Evolutionary conservation across 2,888 invertebrate species (phyloP).

Genomic region (Gymnosoma rotundatum): DNA sequence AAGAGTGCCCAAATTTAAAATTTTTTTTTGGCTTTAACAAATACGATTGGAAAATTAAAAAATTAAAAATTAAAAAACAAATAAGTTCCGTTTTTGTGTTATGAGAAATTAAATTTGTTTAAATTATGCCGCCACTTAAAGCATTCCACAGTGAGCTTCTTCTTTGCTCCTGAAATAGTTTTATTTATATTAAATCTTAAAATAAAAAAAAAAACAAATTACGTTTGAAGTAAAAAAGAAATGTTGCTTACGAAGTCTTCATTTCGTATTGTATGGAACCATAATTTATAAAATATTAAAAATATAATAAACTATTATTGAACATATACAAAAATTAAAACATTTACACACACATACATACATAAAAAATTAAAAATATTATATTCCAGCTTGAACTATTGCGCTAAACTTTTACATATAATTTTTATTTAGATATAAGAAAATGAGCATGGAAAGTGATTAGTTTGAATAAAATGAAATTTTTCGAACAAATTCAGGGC

Average conservation of each 20-base stretch:
- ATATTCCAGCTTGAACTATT: conserved; percentile 61
- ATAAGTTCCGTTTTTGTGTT: no score
- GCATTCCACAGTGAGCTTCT: neutral
- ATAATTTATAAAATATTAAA: conserved; percentile 66
- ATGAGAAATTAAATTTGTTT: neutral
- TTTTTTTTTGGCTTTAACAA: neutral
- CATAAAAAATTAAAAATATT: conserved; percentile 39
- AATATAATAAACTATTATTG: conserved; percentile 41
- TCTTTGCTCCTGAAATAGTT: conserved; percentile 1
- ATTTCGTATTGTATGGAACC: conserved; percentile 61
- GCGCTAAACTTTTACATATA: conserved; percentile 62
- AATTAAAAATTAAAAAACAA: no score
- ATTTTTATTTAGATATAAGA: conserved; percentile 60
- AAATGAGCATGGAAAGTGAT: conserved; percentile 41
- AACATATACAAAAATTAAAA: conserved; percentile 37
- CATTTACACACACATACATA: conserved; percentile 21
- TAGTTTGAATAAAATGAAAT: conserved; percentile 23
- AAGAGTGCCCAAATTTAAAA: no score
- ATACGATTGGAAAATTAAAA: no score
- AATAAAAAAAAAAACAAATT: conserved; percentile 47
- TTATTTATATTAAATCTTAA: conserved; percentile 46
- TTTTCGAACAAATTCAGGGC: neutral
- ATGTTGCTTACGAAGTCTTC: conserved; percentile 56
- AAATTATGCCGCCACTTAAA: neutral
- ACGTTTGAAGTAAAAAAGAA: conserved; percentile 46